These are phyloP conservation scores for Potamarius usumacintae DNA, from an alignment of 2,113 vertebrate genomes.

Conservation along the genomic window DNA sequence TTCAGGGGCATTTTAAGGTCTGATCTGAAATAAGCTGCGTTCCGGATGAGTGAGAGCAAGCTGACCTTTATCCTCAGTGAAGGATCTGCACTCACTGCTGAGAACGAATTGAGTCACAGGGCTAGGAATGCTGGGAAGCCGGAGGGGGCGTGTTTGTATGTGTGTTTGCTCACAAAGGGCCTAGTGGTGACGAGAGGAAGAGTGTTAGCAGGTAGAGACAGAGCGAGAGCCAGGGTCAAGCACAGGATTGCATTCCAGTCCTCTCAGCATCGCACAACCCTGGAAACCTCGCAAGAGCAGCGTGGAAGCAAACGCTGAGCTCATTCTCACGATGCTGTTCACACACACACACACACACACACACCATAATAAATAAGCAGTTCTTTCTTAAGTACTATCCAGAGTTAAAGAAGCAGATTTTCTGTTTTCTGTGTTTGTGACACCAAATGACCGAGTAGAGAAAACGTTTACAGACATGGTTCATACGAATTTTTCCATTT, in stretches of 20 bases:
- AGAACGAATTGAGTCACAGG: slow-evolving; percentile 46
- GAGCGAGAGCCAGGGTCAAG: slow-evolving; percentile 21
- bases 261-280: slow-evolving; percentile 19
- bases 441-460: neutral
- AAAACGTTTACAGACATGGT: neutral
- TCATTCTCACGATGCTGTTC: slow-evolving; percentile 36
- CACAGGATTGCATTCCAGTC: slow-evolving; percentile 41
- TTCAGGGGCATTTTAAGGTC: neutral
- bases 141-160: slow-evolving; percentile 18
- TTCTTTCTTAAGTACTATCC: slow-evolving; percentile 1
- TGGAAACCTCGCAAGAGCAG: slow-evolving; percentile 41
- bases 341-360: slow-evolving; percentile 30
- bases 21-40: slow-evolving; percentile 3
- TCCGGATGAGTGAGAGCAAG: slow-evolving; percentile 10
- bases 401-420: neutral
- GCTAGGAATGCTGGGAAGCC: slow-evolving; percentile 45
- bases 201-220: slow-evolving; percentile 43
- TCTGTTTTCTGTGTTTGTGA: neutral
- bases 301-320: slow-evolving; percentile 25
- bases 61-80: slow-evolving; percentile 52
- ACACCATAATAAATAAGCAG: slow-evolving; percentile 5
- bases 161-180: slow-evolving; percentile 20
- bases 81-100: slow-evolving; percentile 32
- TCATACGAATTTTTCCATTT: neutral
- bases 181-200: slow-evolving; percentile 21